Evolutionary conservation across 2,888 invertebrate species (phyloP).

Genomic region (Scaptomyza caliginosa): DNA sequence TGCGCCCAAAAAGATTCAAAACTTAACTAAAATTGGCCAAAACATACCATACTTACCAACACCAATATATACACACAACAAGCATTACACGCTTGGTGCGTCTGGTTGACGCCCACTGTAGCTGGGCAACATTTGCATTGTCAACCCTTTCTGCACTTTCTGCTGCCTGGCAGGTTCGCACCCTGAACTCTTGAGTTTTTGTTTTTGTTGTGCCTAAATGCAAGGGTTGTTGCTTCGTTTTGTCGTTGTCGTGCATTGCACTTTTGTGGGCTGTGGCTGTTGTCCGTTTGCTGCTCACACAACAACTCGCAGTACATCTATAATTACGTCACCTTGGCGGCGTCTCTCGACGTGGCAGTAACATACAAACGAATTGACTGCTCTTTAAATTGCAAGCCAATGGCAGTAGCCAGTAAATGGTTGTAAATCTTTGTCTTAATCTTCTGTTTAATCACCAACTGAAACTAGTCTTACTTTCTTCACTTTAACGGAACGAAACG

Average conservation of each 20-base stretch:
- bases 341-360: conserved; percentile 27
- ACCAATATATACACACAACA: conserved; percentile 3
- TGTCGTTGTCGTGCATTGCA: conserved; percentile 54
- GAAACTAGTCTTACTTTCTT: conserved; percentile 1
- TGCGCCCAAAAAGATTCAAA: conserved; percentile 41
- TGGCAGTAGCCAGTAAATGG: conserved; percentile 9
- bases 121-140: conserved; percentile 15
- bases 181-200: conserved; percentile 25
- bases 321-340: conserved; percentile 74
- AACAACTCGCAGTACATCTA: conserved; percentile 65
- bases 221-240: conserved; percentile 49
- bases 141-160: conserved; percentile 48
- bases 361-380: conserved; percentile 14
- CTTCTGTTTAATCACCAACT: no score
- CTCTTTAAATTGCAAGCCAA: not conserved
- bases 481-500: not conserved
- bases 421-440: conserved; percentile 1
- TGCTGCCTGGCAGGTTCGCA: conserved; percentile 16
- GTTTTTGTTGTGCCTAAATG: conserved; percentile 22
- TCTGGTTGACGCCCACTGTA: conserved; percentile 54
- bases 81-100: conserved; percentile 19
- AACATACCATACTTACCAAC: conserved; percentile 22
- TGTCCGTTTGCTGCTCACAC: conserved; percentile 14
- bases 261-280: conserved; percentile 62
- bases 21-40: conserved; percentile 34